Base-by-base conservation (phyloP, 2,888 invertebrate genomes). In the Pterobdella sp. region DNA sequence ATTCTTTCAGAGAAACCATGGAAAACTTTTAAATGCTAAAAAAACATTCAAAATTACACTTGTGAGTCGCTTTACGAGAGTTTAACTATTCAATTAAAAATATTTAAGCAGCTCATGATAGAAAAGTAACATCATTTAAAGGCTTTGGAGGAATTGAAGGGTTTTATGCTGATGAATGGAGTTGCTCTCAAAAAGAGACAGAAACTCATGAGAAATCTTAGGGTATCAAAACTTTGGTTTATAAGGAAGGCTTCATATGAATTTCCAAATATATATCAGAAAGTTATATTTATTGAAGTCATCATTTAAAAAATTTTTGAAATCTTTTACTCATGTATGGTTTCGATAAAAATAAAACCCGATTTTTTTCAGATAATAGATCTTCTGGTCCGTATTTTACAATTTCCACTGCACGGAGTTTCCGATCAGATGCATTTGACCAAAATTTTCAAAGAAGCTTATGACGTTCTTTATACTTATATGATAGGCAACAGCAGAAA, bases 11-110 rank as follows among this genome's bases (percentile, higher is more conserved):
- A 78, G 82, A 75, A 76, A 79, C 32, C 77, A 78, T 1, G 77
- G 78, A 7, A 75, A 79, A 22, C 74, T 79, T 32, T 74, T 82
- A 71, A 82, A 81, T 75, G 80, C 81, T 1, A 81, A 81, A 78
- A 81, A 80, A 71, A 81, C 81, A 0, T 80, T 80, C 73, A 78
- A 78, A 29, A 77, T 80, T 1, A 73, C 80, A n/a, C 79, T 79
- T 63, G 81, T 81, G 77, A 64, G 72, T 52, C n/a, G 10, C 37
- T 29, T 65, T 3, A 14, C 14, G 2, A 7, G 32, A 35, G 32
- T n/a, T 35, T 29, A 65, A 14, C 18, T 32, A 4, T 26, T 56
- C 26, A 7, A 56, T 18, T 56, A 3, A 14, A 26, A 14, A 14
- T 56, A 18, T 56, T 56, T 56, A 26, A 56, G n/a, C 7, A 14